Evolutionary conservation across 2,888 invertebrate genomes (phyloP).

Genomic region (Philaethria dido): DNA sequence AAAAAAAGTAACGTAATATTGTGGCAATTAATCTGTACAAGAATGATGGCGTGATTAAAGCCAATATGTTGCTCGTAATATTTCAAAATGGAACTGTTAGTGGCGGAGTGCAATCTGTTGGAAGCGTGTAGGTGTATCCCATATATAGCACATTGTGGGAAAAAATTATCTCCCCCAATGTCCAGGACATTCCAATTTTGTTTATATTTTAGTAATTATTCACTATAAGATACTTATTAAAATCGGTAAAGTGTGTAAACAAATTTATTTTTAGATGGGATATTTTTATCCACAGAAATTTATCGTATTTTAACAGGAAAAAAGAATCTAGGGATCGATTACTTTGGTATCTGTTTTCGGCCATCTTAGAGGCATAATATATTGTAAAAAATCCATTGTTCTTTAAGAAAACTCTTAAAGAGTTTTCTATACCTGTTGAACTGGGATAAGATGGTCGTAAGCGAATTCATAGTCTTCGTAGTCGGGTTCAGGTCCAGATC

Average conservation of each 20-base stretch:
- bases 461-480: slow-evolving; percentile 71
- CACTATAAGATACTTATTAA: too few relatives aligned
- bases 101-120: neutral
- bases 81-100: slow-evolving; percentile 11
- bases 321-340: too few relatives aligned
- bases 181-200: too few relatives aligned
- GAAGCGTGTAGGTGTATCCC: neutral
- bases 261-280: too few relatives aligned
- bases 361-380: too few relatives aligned
- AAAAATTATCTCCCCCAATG: neutral
- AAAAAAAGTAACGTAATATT: neutral
- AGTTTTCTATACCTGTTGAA: slow-evolving; percentile 59
- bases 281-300: neutral
- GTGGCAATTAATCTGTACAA: slow-evolving; percentile 23
- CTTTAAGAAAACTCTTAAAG: neutral
- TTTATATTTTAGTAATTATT: too few relatives aligned
- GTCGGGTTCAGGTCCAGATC: slow-evolving; percentile 69
- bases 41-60: slow-evolving; percentile 17
- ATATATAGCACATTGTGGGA: neutral
- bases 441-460: slow-evolving; percentile 64
- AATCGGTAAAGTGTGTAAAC: too few relatives aligned
- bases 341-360: too few relatives aligned
- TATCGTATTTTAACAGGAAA: neutral
- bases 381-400: too few relatives aligned
- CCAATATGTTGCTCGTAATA: slow-evolving; percentile 30